These are phyloP conservation scores for Channa maculata DNA, from an alignment of 2,113 vertebrate genomes.

Conservation along the genomic window DNA sequence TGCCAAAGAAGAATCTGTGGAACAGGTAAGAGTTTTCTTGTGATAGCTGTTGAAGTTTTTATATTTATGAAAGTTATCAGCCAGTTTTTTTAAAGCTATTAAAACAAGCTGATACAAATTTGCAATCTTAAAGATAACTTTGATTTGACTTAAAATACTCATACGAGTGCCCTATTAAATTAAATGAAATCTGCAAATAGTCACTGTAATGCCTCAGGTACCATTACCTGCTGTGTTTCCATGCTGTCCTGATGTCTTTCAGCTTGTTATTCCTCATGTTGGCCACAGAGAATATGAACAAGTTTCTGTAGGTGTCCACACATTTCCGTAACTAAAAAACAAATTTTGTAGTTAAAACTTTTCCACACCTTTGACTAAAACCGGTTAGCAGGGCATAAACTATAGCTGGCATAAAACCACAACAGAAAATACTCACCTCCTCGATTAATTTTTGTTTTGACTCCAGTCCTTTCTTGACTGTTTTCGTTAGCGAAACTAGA, in stretches of 20 bases:
- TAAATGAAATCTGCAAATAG: background rate
- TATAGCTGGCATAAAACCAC: background rate
- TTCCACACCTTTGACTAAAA: background rate
- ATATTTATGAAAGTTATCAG: too few species aligned
- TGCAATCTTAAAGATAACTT: background rate
- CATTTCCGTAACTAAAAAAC: conserved; percentile 90
- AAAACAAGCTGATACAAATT: background rate
- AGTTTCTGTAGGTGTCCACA: conserved; percentile 92
- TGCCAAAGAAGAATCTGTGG: conserved; percentile 95
- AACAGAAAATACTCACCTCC: conserved; percentile 83
- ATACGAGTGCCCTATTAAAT: background rate
- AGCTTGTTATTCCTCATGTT: conserved; percentile 98
- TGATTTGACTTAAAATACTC: too few species aligned
- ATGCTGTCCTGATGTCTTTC: conserved; percentile 93
- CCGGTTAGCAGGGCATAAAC: background rate
- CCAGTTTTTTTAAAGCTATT: too few species aligned
- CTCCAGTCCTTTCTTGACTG: conserved; percentile 90
- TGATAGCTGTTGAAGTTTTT: background rate
- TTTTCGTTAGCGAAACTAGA: conserved; percentile 92
- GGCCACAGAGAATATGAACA: conserved; percentile 94
- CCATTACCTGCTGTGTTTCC: conserved; percentile 97
- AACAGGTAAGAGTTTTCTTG: background rate
- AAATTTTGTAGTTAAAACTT: background rate
- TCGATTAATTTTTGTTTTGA: conserved; percentile 91
- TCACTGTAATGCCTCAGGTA: rapidly evolving